Conservation (phyloP, 1,140 invertebrate genomes). For the Choristoneura fumiferana region DNA sequence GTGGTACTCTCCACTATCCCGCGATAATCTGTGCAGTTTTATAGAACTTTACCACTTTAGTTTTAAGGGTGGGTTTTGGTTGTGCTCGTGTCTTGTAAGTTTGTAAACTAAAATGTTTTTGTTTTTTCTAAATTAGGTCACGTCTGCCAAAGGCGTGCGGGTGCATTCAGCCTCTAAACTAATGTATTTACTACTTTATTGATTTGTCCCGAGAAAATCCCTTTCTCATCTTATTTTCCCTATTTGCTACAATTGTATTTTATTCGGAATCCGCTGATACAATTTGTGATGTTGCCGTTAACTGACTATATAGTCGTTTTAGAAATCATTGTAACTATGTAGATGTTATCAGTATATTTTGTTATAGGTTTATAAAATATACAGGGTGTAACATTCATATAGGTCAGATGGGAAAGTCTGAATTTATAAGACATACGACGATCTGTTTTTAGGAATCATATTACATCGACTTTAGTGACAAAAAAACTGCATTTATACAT, state of each 20-base stretch:
- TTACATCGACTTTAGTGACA: no score
- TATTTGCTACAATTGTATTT: background rate
- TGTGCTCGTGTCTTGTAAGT: background rate
- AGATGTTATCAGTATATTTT: no score
- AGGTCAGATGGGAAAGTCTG: no score
- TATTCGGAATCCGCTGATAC: background rate
- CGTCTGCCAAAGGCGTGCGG: background rate
- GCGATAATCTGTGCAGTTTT: background rate
- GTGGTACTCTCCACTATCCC: background rate
- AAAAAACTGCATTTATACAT: no score
- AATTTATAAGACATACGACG: no score
- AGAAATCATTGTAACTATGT: no score
- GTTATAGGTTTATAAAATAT: no score
- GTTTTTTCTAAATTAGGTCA: constrained; percentile 11
- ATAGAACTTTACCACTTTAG: background rate
- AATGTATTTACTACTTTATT: constrained; percentile 14
- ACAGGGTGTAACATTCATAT: no score
- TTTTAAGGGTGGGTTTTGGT: background rate
- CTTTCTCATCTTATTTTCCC: background rate
- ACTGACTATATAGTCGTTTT: no score
- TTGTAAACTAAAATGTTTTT: constrained; percentile 5
- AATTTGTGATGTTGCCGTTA: background rate
- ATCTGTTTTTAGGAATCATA: no score
- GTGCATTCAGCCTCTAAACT: constrained; percentile 1
- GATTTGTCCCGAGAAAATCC: background rate